Conservation (phyloP, 2,888 invertebrate genomes). For the Tipula confusa region DNA sequence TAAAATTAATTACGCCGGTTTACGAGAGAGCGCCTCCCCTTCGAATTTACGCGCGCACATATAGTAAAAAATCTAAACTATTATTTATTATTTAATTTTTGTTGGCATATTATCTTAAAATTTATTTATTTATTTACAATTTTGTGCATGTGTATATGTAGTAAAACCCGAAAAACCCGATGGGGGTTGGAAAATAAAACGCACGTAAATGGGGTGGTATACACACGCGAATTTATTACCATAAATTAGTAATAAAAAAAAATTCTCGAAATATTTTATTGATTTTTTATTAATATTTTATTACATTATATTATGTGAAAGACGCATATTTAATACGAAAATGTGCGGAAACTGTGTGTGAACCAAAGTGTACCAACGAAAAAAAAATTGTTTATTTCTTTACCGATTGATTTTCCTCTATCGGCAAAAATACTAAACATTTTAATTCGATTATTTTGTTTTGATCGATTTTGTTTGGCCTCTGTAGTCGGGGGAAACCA, state of each 20-base stretch:
- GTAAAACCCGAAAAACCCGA: not conserved
- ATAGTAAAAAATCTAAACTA: not conserved
- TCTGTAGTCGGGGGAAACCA: no score
- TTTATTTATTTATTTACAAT: not conserved
- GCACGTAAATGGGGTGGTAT: not conserved
- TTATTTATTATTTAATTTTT: not conserved
- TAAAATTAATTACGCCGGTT: not conserved
- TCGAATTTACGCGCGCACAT: not conserved
- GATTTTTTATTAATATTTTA: not conserved
- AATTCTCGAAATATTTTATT: not conserved
- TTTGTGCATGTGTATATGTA: not conserved
- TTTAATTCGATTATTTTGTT: not conserved
- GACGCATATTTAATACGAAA: no score
- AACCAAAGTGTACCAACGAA: not conserved
- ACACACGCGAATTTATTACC: not conserved
- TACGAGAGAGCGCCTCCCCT: no score
- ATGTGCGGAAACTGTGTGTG: not conserved
- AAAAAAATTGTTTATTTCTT: not conserved
- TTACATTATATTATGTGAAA: no score
- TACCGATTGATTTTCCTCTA: not conserved
- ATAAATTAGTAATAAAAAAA: not conserved
- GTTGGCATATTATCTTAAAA: not conserved
- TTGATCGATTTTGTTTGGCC: no score
- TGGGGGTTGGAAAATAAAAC: not conserved
- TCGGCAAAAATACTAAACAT: not conserved